Evolutionary conservation across 2,113 vertebrate species (phyloP).

Genomic region (Dissostichus mawsoni): DNA sequence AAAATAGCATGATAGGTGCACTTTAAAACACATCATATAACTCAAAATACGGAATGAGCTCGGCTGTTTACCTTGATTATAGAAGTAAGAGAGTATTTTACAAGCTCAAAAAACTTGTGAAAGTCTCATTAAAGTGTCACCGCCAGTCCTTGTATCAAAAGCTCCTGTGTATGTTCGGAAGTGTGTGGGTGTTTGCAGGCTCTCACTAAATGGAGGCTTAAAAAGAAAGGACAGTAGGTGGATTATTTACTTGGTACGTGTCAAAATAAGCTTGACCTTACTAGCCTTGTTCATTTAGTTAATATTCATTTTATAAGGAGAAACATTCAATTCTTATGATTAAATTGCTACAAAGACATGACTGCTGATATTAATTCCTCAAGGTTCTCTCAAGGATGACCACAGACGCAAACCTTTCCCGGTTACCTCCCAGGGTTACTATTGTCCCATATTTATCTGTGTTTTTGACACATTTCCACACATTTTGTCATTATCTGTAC

Average conservation of each 20-base stretch:
- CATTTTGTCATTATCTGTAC: background rate
- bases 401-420: background rate
- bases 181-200: conserved; percentile 4
- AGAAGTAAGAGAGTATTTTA: conserved; percentile 26
- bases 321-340: background rate
- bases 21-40: background rate
- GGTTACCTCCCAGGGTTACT: background rate
- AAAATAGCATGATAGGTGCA: too few relatives aligned
- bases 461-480: background rate
- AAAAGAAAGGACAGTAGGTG: background rate
- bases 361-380: too few relatives aligned
- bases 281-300: background rate
- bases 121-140: conserved; percentile 30
- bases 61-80: conserved; percentile 22
- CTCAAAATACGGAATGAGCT: conserved; percentile 12
- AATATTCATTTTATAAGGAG: background rate
- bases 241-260: background rate
- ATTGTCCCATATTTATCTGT: background rate
- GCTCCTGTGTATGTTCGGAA: background rate
- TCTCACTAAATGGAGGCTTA: background rate
- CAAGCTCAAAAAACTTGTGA: conserved; percentile 35
- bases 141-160: conserved; percentile 7
- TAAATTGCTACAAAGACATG: background rate
- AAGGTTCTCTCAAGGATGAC: too few relatives aligned
- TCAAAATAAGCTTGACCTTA: background rate